These are phyloP conservation scores for Pocillopora damicornis DNA, from an alignment of 64 coral and sea anemone genomes.

Conservation along the genomic window DNA sequence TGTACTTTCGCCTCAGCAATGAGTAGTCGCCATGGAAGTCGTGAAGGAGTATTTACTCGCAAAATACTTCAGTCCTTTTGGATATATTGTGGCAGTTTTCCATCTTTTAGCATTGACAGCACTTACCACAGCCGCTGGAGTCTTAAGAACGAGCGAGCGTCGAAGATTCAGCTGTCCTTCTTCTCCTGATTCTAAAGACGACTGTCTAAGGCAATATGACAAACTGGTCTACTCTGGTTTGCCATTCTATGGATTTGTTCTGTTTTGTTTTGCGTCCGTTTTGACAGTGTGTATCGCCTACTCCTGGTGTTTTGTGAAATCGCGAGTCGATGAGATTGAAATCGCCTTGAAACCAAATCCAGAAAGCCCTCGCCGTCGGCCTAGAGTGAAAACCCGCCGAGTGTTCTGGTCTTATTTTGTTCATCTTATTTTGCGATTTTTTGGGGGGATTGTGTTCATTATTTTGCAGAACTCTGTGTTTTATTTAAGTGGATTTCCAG, in stretches of 20 bases:
- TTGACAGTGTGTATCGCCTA: conserved; percentile 19
- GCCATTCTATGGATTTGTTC: conserved; percentile 28
- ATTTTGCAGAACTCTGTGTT: conserved; percentile 16
- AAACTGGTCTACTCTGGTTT: conserved; percentile 18
- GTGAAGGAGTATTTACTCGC: conserved; percentile 29
- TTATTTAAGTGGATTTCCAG: conserved; percentile 38
- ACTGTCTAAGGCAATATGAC: conserved; percentile 30
- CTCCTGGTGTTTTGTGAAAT: conserved; percentile 21
- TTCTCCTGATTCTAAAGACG: not conserved
- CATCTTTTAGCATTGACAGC: not conserved
- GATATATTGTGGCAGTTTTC: conserved; percentile 20
- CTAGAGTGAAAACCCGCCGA: conserved; percentile 3
- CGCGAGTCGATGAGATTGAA: conserved; percentile 46
- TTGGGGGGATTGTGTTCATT: conserved; percentile 10
- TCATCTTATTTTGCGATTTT: conserved; percentile 31
- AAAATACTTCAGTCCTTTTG: conserved; percentile 13
- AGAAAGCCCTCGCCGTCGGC: conserved; percentile 9
- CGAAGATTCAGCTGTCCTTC: conserved; percentile 27
- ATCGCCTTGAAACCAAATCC: not conserved
- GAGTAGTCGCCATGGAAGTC: not conserved
- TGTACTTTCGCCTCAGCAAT: too few species aligned
- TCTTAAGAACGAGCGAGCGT: not conserved
- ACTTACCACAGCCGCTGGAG: not conserved
- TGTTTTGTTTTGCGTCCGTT: not conserved
- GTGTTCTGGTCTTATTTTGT: conserved; percentile 29